Evolutionary conservation across 2,797 vertebrate genomes (phyloP).

Genomic region (Silurus aristotelis): DNA sequence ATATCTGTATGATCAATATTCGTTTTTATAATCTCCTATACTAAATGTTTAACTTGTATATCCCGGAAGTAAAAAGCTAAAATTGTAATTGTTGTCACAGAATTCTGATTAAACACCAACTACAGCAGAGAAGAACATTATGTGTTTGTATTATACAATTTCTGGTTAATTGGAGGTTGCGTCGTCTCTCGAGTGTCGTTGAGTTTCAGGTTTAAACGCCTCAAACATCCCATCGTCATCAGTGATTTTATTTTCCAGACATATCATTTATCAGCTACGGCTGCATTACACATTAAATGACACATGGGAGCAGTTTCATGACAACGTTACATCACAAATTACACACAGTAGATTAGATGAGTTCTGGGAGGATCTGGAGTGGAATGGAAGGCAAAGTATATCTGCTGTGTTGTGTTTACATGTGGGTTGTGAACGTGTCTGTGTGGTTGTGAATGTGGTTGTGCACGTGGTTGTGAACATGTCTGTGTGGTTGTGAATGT

Average conservation of each 20-base stretch:
- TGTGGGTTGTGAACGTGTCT: not conserved
- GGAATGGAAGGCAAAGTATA: not conserved
- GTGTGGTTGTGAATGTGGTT: not conserved
- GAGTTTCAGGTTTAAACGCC: not conserved
- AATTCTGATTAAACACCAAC: not conserved
- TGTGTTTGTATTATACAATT: not conserved
- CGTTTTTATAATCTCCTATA: not conserved
- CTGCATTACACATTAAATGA: slow-evolving; percentile 17
- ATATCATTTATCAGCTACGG: slow-evolving; percentile 7
- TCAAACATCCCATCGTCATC: not conserved
- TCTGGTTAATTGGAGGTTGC: not conserved
- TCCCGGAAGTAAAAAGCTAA: not conserved
- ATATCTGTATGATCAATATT: not conserved
- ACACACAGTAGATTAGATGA: not conserved
- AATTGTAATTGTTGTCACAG: not conserved
- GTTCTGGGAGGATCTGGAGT: not conserved
- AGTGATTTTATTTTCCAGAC: not conserved
- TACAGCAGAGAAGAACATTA: not conserved
- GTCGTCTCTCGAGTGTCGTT: not conserved
- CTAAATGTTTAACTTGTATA: not conserved
- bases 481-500: too few relatives aligned
- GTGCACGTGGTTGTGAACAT: too few relatives aligned
- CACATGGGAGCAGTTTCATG: slow-evolving; percentile 9
- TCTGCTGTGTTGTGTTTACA: slow-evolving; percentile 16
- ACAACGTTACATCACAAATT: slow-evolving; percentile 10